Evolutionary conservation across 1,140 invertebrate genomes (phyloP).

Genomic region (Drosophila sechellia): DNA sequence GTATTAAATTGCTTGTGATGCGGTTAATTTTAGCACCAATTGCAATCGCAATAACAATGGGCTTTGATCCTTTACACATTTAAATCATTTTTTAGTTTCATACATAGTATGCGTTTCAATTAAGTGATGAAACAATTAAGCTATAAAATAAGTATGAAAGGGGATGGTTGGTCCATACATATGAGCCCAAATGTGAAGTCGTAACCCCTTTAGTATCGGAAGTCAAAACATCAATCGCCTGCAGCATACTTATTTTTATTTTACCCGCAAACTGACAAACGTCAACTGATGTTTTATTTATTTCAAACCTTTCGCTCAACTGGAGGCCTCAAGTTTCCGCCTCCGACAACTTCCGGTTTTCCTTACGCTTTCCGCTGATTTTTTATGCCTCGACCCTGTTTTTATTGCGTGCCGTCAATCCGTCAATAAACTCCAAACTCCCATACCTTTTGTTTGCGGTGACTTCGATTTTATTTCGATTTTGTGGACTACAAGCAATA

Average conservation of each 20-base stretch:
- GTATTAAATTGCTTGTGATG: constrained; percentile 15
- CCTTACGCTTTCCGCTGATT: constrained; percentile 45
- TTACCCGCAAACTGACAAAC: constrained; percentile 39
- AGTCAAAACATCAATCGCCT: constrained; percentile 44
- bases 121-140: no score
- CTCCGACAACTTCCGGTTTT: constrained; percentile 43
- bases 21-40: constrained; percentile 7
- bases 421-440: constrained; percentile 41
- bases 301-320: constrained; percentile 57
- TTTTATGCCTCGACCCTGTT: constrained; percentile 40
- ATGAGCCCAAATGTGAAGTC: constrained; percentile 26
- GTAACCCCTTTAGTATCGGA: constrained; percentile 24
- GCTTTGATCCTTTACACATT: neutral
- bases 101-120: no score
- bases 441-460: constrained; percentile 33
- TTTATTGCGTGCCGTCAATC: constrained; percentile 66
- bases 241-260: constrained; percentile 45
- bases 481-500: constrained; percentile 18
- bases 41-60: neutral
- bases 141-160: no score
- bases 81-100: neutral
- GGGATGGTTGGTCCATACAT: constrained; percentile 2
- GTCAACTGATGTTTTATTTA: constrained; percentile 57
- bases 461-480: constrained; percentile 45
- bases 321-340: constrained; percentile 44